Percentiles rank a stretch among this genome's conserved stretches.
These are phyloP conservation scores for Callipepla californica DNA, from an alignment of 2,113 vertebrate genomes.

Conservation along the genomic window DNA sequence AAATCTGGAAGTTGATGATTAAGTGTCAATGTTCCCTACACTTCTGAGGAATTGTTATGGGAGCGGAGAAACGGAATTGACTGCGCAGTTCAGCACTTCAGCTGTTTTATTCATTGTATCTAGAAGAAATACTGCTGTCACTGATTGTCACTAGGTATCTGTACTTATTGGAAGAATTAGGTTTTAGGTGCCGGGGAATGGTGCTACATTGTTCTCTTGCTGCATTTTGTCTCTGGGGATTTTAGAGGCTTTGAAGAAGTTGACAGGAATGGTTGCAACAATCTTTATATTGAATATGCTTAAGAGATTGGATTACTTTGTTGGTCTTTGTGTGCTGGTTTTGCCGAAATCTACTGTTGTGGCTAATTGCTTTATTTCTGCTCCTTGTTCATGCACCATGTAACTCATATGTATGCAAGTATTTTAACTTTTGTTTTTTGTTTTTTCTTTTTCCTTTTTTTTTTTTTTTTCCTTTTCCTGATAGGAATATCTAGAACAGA, in stretches of 20 bases:
- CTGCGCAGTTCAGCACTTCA: background rate
- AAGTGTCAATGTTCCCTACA: background rate
- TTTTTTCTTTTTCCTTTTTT: no score
- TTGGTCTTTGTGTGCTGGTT: background rate
- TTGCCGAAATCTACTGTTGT: background rate
- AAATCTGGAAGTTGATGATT: background rate
- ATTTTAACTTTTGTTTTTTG: background rate
- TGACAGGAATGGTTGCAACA: background rate
- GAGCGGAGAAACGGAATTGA: background rate
- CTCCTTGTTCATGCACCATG: conserved; percentile 20
- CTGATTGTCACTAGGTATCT: background rate
- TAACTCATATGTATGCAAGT: background rate
- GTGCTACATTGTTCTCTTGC: background rate
- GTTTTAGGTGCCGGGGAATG: background rate
- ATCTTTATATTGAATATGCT: background rate
- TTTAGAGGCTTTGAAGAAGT: background rate
- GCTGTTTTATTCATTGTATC: background rate
- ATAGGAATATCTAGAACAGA: background rate
- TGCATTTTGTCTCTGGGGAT: background rate
- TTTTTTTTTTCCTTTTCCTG: background rate
- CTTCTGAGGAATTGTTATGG: background rate
- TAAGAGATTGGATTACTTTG: background rate
- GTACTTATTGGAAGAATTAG: background rate
- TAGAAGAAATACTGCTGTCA: background rate
- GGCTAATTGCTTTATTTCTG: background rate